Base-by-base conservation (phyloP, 2,888 invertebrate genomes). In the Norana najaformis region DNA sequence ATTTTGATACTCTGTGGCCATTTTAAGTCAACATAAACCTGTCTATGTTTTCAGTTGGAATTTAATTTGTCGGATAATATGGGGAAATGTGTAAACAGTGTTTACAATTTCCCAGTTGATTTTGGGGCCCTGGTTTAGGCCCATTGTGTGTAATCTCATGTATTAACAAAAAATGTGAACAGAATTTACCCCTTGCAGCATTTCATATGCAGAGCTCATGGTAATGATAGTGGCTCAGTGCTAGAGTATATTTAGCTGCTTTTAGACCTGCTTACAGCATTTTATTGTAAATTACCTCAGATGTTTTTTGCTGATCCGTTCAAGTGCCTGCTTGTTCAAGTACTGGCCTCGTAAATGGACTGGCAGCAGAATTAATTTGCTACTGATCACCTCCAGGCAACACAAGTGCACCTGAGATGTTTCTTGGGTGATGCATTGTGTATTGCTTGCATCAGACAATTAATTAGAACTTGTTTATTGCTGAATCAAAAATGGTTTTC, bases 341-440 rank as follows among this genome's bases (percentile, higher is more conserved):
- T 69, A 69, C 69, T 69, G 69, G 69, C n/a, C 30, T 69, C 69
- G 30, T 69, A 69, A 69, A n/a, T 69, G n/a, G 8, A 69, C 8
- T 69, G 69, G n/a, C 69, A 69, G 69, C 69, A 69, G 69, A 69
- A 69, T 69, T 69, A n/a, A 69, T 69, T 53, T n/a, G n/a, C 30
- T 69, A 69, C n/a, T 69, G 69, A 8, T 69, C 8, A 13, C 30
- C 69, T 69, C n/a, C 69, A 69, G 3, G 69, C n/a, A 69, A 69
- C n/a, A n/a, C n/a, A n/a, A 69, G 69, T n/a, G 69, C 69, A 69
- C 69, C 69, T 69, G 69, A 69, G 69, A 69, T 69, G 69, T 69
- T 69, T 69, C 16, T n/a, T 69, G n/a, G 69, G 30, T 69, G 69
- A n/a, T 69, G 69, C 69, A 69, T n/a, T n/a, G 53, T 69, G 30